Evolutionary conservation across 2,888 invertebrate genomes (phyloP).

Genomic region (Eupithecia pulchellata): DNA sequence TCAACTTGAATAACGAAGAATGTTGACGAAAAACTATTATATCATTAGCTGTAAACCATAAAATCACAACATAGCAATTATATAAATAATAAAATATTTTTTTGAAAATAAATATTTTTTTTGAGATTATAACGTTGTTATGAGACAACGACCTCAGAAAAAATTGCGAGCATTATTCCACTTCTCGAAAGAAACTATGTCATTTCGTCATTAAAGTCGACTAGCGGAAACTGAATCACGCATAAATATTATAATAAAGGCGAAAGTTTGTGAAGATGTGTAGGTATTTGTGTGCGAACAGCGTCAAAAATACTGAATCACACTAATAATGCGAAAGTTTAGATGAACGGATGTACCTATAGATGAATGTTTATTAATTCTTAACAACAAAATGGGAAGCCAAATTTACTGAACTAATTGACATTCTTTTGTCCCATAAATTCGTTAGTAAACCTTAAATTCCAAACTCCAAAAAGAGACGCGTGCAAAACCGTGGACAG

Average conservation of each 20-base stretch:
- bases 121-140: background rate
- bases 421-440: background rate
- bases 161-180: background rate
- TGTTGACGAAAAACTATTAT: background rate
- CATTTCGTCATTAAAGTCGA: conserved; percentile 55
- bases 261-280: background rate
- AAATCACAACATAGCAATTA: background rate
- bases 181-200: conserved; percentile 48
- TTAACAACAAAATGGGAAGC: too few species aligned
- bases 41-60: background rate
- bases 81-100: too few species aligned
- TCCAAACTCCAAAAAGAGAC: background rate
- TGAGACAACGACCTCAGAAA: background rate
- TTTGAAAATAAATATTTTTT: background rate
- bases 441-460: background rate
- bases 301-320: background rate
- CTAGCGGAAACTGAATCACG: conserved; percentile 57
- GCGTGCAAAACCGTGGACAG: background rate
- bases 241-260: conserved; percentile 49
- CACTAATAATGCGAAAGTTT: background rate
- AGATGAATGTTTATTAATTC: background rate
- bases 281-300: background rate
- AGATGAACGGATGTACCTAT: background rate
- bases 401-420: background rate
- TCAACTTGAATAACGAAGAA: background rate